These are phyloP conservation scores for Esperia sulphurella DNA, from an alignment of 2,888 invertebrate species.

Conservation along the genomic window DNA sequence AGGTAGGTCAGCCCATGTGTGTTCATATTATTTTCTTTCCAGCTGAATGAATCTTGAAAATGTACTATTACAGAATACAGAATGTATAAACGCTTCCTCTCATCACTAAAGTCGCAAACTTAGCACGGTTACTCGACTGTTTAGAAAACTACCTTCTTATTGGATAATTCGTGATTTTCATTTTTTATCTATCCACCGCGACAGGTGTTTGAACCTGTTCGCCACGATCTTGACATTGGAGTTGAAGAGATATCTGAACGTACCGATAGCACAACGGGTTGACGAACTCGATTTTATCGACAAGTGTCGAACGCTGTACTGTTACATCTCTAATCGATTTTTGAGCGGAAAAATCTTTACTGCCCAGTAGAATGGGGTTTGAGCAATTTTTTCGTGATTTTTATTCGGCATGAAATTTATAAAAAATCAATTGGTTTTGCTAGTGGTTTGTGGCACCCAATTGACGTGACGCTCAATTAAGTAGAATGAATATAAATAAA, in stretches of 20 bases:
- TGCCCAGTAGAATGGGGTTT: slow-evolving; percentile 15
- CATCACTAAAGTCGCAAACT: slow-evolving; percentile 10
- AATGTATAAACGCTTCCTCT: neutral
- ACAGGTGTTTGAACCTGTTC: slow-evolving; percentile 72
- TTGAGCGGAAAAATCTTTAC: slow-evolving; percentile 14
- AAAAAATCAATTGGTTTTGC: slow-evolving; percentile 10
- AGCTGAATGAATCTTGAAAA: too few relatives aligned
- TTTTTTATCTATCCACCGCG: slow-evolving; percentile 38
- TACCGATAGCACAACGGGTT: slow-evolving; percentile 39
- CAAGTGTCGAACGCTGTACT: slow-evolving; percentile 28
- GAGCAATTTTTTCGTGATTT: slow-evolving; percentile 12
- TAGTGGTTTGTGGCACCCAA: slow-evolving; percentile 6
- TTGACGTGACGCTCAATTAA: slow-evolving; percentile 1
- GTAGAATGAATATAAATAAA: slow-evolving; percentile 3
- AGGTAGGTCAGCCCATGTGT: too few relatives aligned
- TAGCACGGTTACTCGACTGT: slow-evolving; percentile 31
- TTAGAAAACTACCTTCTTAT: slow-evolving; percentile 61
- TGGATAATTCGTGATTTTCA: slow-evolving; percentile 75
- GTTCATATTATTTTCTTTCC: too few relatives aligned
- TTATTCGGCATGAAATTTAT: slow-evolving; percentile 12
- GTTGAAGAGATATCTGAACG: slow-evolving; percentile 22
- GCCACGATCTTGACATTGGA: slow-evolving; percentile 69
- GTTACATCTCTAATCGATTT: slow-evolving; percentile 43
- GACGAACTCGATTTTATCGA: slow-evolving; percentile 41
- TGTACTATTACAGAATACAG: too few relatives aligned